These are phyloP conservation scores for Malthinus flaveolus DNA, from an alignment of 2,888 invertebrate species.

Conservation along the genomic window DNA sequence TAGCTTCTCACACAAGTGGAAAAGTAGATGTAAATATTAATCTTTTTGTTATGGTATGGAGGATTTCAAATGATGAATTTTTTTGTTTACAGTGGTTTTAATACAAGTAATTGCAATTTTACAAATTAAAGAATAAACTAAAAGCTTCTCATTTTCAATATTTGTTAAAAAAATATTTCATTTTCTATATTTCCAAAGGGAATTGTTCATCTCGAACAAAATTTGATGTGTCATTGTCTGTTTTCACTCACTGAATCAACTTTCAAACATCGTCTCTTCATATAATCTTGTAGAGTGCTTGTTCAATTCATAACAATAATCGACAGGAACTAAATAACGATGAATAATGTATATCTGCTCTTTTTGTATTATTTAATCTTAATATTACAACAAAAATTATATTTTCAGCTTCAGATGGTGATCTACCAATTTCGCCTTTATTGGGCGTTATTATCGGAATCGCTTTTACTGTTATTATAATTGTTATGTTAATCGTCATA, in stretches of 20 bases:
- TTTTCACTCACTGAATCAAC: slow-evolving; percentile 1
- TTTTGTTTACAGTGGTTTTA: too few species aligned
- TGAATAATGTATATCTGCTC: neutral
- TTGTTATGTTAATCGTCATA: slow-evolving; percentile 57
- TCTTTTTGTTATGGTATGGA: too few species aligned
- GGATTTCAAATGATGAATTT: too few species aligned
- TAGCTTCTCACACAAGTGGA: too few species aligned
- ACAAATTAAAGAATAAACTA: too few species aligned
- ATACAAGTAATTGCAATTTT: too few species aligned
- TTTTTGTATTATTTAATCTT: too few species aligned
- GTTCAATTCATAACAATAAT: slow-evolving; percentile 6
- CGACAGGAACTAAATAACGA: slow-evolving; percentile 8
- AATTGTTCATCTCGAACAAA: slow-evolving; percentile 1
- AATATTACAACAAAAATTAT: slow-evolving; percentile 11
- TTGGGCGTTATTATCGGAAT: slow-evolving; percentile 61
- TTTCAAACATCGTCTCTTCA: neutral
- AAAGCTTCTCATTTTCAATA: too few species aligned
- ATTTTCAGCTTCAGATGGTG: slow-evolving; percentile 60
- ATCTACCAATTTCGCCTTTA: slow-evolving; percentile 60
- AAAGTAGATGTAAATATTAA: too few species aligned
- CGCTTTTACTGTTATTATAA: slow-evolving; percentile 58
- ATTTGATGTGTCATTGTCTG: slow-evolving; percentile 13
- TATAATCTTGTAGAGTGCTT: slow-evolving; percentile 10
- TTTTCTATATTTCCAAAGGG: slow-evolving; percentile 6
- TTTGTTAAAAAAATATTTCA: neutral